Base-by-base conservation (phyloP, 2,888 invertebrate species). In the Drosophila sordidula region DNA sequence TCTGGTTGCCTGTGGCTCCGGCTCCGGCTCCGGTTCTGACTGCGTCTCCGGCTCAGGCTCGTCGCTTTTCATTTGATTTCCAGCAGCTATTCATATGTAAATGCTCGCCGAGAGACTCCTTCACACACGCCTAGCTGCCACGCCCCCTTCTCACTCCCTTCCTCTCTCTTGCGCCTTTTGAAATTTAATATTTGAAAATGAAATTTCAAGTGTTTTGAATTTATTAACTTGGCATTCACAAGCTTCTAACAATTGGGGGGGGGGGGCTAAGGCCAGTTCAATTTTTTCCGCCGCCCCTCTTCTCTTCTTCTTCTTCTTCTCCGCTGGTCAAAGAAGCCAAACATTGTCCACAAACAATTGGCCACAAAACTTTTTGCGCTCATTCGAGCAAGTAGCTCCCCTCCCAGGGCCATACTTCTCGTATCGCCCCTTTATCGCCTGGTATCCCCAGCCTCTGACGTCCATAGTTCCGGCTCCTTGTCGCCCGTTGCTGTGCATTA, bases 161-260 rank as follows among this genome's bases (percentile, higher is more conserved):
- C n/a, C 34, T 22, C 39, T 22, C n/a, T 14, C 6, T 45, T 47
- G 45, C 52, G 44, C 62, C 64, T 61, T 76, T 66, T 54, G 66
- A 76, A 78, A 78, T 74, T 78, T 75, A 80, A 80, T 85, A 82
- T 74, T 58, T 67, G 59, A 73, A 82, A 78, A 83, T 80, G 68
- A 70, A 78, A 79, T 79, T 74, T 68, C 70, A 80, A 84, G 82
- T 82, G 83, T 70, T 81, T 84, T 87, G 81, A 81, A 84, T 84
- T 84, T 81, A 84, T 84, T 74, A 78, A 72, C 73, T 72, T 56
- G 62, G 51, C 65, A 58, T 71, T 62, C 57, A 52, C 46, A 39
- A 50, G 49, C 38, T 61, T 41, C 25, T 29, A 14, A 25, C 50
- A 26, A 45, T 50, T 45, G 49, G n/a, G n/a, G n/a, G n/a, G n/a